phyloP scores from a whole-genome alignment of 2,113 vertebrate species.

The Taurulus bubalis region DNA sequence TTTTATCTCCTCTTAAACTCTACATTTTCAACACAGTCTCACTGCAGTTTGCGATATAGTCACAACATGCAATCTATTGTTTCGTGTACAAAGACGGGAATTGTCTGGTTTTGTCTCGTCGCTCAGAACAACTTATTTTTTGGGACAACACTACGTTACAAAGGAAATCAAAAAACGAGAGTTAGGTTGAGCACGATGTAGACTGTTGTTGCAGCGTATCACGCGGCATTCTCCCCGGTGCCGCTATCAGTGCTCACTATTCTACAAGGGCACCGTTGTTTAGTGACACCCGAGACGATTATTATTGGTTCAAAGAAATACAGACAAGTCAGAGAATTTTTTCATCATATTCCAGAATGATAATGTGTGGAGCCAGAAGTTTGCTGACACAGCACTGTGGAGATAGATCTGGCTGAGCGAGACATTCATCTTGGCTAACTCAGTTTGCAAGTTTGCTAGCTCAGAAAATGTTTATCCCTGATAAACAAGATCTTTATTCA shows the following conservation, averaged over 20 bases:
- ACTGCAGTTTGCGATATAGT: not conserved
- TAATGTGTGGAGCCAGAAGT: not conserved
- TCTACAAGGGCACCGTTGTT: not conserved
- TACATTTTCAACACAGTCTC: not conserved
- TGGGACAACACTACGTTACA: not conserved
- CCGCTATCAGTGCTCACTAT: too few species aligned
- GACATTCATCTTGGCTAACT: not conserved
- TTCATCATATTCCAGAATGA: not conserved
- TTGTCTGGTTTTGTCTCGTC: not conserved
- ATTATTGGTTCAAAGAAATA: not conserved
- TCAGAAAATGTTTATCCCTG: not conserved
- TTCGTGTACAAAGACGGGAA: not conserved
- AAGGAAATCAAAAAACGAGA: not conserved
- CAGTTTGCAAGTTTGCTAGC: not conserved
- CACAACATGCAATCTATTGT: not conserved
- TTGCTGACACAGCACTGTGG: not conserved
- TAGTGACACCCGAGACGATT: not conserved
- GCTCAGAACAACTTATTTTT: not conserved
- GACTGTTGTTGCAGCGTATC: not conserved
- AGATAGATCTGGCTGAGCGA: not conserved
- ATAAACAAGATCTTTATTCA: not conserved
- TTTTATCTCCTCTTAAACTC: not conserved
- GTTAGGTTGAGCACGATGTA: not conserved
- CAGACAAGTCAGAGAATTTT: not conserved
- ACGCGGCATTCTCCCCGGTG: too few species aligned